phyloP scores from a whole-genome alignment of 2,797 vertebrate species.

The Aphelocoma californica region DNA sequence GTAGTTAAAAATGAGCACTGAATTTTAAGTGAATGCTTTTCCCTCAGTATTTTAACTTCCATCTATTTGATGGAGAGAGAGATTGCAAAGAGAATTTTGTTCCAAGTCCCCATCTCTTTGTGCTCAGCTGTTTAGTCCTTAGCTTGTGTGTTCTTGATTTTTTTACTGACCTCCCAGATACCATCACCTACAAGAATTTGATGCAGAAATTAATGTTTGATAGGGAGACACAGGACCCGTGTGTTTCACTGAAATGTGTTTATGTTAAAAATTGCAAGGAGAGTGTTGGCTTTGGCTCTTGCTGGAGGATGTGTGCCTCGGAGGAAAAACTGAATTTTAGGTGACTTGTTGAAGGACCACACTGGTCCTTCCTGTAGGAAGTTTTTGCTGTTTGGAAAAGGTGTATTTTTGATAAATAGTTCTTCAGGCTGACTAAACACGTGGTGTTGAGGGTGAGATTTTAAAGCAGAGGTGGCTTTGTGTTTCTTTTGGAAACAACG shows the following conservation, averaged over 20 bases:
- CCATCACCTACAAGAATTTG: neutral
- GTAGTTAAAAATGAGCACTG: neutral
- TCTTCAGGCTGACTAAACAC: neutral
- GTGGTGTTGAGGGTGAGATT: rapidly evolving
- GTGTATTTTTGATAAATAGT: neutral
- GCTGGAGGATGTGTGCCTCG: neutral
- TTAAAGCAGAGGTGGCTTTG: neutral
- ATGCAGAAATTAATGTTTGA: neutral
- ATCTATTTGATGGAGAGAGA: neutral
- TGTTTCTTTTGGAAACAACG: neutral
- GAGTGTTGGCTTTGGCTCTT: neutral
- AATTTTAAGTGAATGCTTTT: neutral
- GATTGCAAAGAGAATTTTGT: neutral
- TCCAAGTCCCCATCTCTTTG: neutral
- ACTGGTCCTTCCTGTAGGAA: neutral
- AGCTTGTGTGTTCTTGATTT: neutral
- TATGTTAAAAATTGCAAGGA: neutral
- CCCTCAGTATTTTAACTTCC: rapidly evolving
- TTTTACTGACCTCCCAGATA: neutral
- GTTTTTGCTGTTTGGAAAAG: neutral
- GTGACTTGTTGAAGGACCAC: neutral
- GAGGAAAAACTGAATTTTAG: neutral
- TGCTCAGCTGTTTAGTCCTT: neutral
- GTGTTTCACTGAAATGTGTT: neutral
- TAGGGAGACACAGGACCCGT: neutral